Conservation (phyloP, 2,888 invertebrate species). For the Chymomyza caudatula region DNA sequence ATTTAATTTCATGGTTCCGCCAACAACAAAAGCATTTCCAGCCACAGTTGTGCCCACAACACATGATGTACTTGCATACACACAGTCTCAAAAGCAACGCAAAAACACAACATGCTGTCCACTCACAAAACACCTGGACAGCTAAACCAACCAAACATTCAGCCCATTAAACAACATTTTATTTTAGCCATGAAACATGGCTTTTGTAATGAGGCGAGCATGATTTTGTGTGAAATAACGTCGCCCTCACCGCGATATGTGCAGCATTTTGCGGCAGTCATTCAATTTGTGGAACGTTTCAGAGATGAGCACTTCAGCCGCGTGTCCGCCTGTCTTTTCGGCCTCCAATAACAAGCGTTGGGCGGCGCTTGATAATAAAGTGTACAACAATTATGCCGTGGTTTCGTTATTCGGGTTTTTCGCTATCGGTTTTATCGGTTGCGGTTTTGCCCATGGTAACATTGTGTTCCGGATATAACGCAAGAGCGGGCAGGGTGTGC, state of each 20-base stretch:
- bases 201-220: conserved; percentile 64
- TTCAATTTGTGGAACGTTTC: conserved; percentile 38
- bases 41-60: no score
- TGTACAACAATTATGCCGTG: conserved; percentile 51
- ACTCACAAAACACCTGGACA: background rate
- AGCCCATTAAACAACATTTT: background rate
- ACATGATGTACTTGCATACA: no score
- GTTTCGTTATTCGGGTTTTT: conserved; percentile 26
- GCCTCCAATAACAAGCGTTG: background rate
- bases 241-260: background rate
- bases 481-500: background rate
- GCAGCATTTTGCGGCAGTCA: conserved; percentile 43
- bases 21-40: no score
- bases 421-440: conserved; percentile 1
- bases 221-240: conserved; percentile 43
- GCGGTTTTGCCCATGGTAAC: background rate
- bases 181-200: conserved; percentile 38
- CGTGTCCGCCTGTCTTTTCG: background rate
- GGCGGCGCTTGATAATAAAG: conserved; percentile 37
- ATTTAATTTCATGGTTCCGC: no score
- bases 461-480: background rate
- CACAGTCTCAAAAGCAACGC: background rate
- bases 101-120: background rate
- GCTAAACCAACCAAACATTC: background rate
- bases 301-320: background rate